Evolutionary conservation across 37 sponge, comb jelly and placozoan species (phyloP).

Genomic region (Halisarca cf. caerulea): DNA sequence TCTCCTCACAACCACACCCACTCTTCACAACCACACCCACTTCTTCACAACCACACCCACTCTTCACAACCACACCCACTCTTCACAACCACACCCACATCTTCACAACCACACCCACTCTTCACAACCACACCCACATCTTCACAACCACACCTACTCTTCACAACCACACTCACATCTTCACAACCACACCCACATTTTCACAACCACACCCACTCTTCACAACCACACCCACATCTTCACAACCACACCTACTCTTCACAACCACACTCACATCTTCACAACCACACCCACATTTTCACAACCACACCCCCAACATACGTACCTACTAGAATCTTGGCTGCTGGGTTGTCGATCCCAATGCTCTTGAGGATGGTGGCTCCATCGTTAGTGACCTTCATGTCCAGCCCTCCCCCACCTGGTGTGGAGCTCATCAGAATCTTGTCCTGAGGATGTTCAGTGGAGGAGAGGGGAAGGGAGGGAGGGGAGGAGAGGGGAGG

Average conservation of each 20-base stretch:
- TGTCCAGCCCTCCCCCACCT: conserved; percentile 42
- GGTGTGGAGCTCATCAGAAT: conserved; percentile 59
- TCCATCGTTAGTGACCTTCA: conserved; percentile 96
- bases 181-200: no score
- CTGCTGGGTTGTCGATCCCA: conserved; percentile 97
- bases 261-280: no score
- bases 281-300: no score
- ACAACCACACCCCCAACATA: neutral
- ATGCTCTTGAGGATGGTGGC: conserved; percentile 95
- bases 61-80: neutral
- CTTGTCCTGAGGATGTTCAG: conserved; percentile 67
- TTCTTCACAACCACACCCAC: no score
- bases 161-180: no score
- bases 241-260: no score
- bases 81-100: neutral
- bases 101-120: neutral
- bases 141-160: no score
- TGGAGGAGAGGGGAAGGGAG: neutral
- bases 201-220: no score
- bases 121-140: neutral
- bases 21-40: no score
- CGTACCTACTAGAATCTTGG: conserved; percentile 92
- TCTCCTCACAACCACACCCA: no score
- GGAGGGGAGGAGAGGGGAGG: neutral
- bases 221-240: no score